These are phyloP conservation scores for Sebastes goodei DNA, from an alignment of 2,797 vertebrate species.

Conservation along the genomic window DNA sequence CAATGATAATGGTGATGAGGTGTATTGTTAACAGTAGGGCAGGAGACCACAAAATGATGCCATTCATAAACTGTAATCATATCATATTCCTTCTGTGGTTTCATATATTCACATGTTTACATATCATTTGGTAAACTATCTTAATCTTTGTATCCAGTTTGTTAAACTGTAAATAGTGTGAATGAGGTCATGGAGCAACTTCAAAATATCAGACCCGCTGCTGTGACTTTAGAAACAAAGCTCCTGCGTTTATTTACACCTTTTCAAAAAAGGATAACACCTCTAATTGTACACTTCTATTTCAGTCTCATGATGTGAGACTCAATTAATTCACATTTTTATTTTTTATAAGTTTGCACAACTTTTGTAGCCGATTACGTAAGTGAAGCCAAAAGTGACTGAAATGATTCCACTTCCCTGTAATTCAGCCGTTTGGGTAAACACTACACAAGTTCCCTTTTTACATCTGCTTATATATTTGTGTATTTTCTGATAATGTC, in stretches of 20 bases:
- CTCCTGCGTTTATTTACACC: slow-evolving; percentile 6
- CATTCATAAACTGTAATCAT: background rate
- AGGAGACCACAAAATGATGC: slow-evolving; percentile 15
- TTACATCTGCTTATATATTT: background rate
- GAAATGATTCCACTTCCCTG: slow-evolving; percentile 49
- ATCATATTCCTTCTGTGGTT: background rate
- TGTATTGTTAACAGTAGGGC: slow-evolving; percentile 21
- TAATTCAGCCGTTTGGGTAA: slow-evolving; percentile 11
- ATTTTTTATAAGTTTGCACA: slow-evolving; percentile 32
- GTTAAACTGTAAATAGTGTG: background rate
- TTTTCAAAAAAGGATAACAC: background rate
- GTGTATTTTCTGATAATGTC: background rate
- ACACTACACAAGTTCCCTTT: slow-evolving; percentile 14
- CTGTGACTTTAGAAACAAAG: slow-evolving; percentile 9
- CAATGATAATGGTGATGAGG: slow-evolving; percentile 50
- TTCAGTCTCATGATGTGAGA: background rate
- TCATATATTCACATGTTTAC: background rate
- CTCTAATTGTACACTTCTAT: slow-evolving; percentile 13
- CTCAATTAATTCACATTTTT: slow-evolving; percentile 20
- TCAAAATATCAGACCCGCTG: slow-evolving; percentile 10
- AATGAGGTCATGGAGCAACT: slow-evolving; percentile 2
- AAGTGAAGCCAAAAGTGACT: slow-evolving; percentile 15
- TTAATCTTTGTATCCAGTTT: background rate
- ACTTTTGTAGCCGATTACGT: slow-evolving; percentile 18
- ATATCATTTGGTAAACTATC: background rate